phyloP scores from a whole-genome alignment of 2,113 vertebrate species.

The Stercorarius parasiticus region DNA sequence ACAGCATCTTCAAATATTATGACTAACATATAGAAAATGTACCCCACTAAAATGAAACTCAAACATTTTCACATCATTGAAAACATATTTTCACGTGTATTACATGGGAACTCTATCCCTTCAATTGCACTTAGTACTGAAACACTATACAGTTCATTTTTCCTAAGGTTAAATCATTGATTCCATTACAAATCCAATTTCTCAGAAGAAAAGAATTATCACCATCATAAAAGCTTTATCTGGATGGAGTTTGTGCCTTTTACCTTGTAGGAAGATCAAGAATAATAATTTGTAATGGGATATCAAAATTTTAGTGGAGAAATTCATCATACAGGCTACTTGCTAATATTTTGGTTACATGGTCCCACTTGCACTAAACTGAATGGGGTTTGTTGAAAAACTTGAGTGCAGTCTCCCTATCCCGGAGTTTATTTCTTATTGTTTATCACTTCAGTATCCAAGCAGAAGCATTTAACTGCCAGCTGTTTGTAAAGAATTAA shows the following conservation, averaged over 20 bases:
- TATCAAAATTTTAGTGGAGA: conserved; percentile 5
- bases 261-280: conserved; percentile 3
- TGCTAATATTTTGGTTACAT: not conserved
- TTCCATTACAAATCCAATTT: conserved; percentile 27
- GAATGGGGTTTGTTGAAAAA: not conserved
- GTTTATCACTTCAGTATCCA: not conserved
- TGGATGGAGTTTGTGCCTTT: conserved; percentile 12
- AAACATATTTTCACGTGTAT: not conserved
- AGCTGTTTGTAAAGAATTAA: not conserved
- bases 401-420: not conserved
- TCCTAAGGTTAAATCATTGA: conserved; percentile 24
- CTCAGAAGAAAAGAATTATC: conserved; percentile 30
- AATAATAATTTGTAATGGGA: not conserved
- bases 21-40: not conserved
- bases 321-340: not conserved
- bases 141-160: conserved; percentile 17
- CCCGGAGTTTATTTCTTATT: not conserved
- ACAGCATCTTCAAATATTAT: not conserved
- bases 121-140: not conserved
- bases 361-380: not conserved
- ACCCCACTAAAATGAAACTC: not conserved
- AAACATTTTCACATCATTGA: not conserved
- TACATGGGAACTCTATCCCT: not conserved
- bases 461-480: not conserved
- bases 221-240: conserved; percentile 12